phyloP scores from a whole-genome alignment of 2,888 invertebrate genomes.

The Ditylenchus weischeri region DNA sequence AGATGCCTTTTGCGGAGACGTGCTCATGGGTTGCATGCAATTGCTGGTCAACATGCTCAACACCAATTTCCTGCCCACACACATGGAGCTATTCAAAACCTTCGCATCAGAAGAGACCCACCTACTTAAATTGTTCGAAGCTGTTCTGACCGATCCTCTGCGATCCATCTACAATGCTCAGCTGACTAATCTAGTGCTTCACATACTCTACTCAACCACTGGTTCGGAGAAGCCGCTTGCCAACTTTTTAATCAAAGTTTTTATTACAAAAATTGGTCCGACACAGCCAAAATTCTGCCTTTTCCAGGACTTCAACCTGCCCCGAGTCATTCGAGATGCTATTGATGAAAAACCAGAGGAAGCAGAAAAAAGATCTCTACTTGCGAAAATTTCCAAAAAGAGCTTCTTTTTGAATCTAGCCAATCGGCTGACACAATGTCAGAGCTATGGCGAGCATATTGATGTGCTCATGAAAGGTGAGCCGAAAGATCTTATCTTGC shows the following conservation, averaged over 20 bases:
- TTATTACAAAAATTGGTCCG: neutral
- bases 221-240: constrained; percentile 26
- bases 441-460: constrained; percentile 16
- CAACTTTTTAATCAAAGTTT: constrained; percentile 25
- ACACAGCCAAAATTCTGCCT: neutral
- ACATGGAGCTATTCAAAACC: constrained; percentile 32
- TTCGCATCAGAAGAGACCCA: constrained; percentile 29
- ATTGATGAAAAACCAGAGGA: neutral
- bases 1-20: constrained; percentile 22
- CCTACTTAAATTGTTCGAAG: constrained; percentile 36
- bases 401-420: constrained; percentile 26
- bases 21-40: constrained; percentile 39
- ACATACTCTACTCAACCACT: constrained; percentile 34
- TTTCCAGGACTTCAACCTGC: constrained; percentile 23
- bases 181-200: constrained; percentile 35
- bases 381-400: constrained; percentile 13
- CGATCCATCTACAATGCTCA: constrained; percentile 38
- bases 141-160: constrained; percentile 31
- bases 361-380: neutral
- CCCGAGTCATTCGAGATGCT: constrained; percentile 19
- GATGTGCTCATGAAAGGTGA: constrained; percentile 23
- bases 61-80: constrained; percentile 41
- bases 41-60: constrained; percentile 38
- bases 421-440: constrained; percentile 17
- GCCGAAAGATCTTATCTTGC: neutral